Base-by-base conservation (phyloP, 2,888 invertebrate genomes). In the Drosophila longiperda region DNA sequence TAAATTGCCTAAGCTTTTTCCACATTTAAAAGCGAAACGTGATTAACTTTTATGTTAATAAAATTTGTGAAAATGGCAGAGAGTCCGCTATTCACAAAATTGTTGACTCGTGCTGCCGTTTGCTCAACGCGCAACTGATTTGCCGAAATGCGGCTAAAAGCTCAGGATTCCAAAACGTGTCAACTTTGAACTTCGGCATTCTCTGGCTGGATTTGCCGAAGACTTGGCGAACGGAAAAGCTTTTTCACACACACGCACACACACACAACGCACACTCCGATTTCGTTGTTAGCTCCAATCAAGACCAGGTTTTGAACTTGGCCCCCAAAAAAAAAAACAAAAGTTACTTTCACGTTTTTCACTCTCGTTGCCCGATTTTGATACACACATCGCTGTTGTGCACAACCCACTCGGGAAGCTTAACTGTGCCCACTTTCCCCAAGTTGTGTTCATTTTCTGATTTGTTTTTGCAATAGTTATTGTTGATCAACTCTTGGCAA, bases 121-220 rank as follows among this genome's bases (percentile, higher is more conserved):
- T 75, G 82, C 70, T 82, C 68, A 75, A 79, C 78, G 75, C 78
- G 77, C 82, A 82, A 87, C 87, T 87, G 88, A 86, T 74, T 78
- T 78, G 38, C 52, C 70, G 55, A 77, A 77, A 70, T 66, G 69
- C 74, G 71, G 71, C 71, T 54, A 55, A 83, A 77, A 78, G 78
- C 66, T 75, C 34, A 40, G 26, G 40, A 36, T 45, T 33, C 50
- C 48, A 20, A 40, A 62, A 48, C 42, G 59, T 54, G 38, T 52
- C 36, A 38, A 66, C 69, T 73, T 82, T 74, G 78, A 33, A 63
- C 65, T 75, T 80, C 77, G 78, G 60, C 26, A 61, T 73, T 74
- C 75, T 77, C 82, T 71, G 78, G 58, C 70, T 61, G 9, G 9
- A 74, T 77, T 72, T 52, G 53, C 70, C 74, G 58, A 50, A 48